Evolutionary conservation across 2,113 vertebrate species (phyloP), one percentile per base, ranked within the genome.

Genomic region (Nibea coibor): DNA sequence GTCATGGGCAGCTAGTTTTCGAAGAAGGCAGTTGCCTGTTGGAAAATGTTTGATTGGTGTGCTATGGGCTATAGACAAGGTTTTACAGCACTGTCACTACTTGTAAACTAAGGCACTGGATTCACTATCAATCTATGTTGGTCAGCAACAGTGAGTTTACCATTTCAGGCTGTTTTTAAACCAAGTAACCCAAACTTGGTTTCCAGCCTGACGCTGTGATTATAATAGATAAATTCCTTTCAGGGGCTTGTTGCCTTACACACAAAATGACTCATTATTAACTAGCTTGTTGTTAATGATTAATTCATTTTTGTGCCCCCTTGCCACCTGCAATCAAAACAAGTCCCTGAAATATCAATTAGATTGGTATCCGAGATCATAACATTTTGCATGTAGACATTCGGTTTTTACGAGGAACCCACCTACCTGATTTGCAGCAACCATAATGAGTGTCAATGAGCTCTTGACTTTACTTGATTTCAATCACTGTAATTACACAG

Each of bases 391-490:
- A 28, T 35, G 12, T 9, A 57, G 28, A 59, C 1, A 20, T 51
- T 66, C 35, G 5, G 0, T 22, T 22, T 24, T 35, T 71, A 26
- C 19, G 64, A 61, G 22, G 10, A 63, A 39, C 59, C 72, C 31
- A 22, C 48, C 66, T 69, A 68, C 28, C 10, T 63, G 47, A 12
- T 77, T 43, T 64, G 4, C 54, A 43, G 63, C 43, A 53, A 9
- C 42, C n/a, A 14, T 83, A 68, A 54, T 65, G 16, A 83, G 61
- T 63, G 47, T 87, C 69, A 78, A 48, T 81, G 65, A 81, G 17
- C 31, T 64, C 68, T 84, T 84, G 51, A 87, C 73, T 82, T 57
- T 28, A 45, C 9, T 72, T 43, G 14, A 68, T 62, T 81, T 67
- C 45, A 83, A 17, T 73, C 77, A 78, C n/a, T 20, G 54, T 74